These are phyloP conservation scores for Scortum barcoo DNA, from an alignment of 2,113 vertebrate species.

Conservation along the genomic window DNA sequence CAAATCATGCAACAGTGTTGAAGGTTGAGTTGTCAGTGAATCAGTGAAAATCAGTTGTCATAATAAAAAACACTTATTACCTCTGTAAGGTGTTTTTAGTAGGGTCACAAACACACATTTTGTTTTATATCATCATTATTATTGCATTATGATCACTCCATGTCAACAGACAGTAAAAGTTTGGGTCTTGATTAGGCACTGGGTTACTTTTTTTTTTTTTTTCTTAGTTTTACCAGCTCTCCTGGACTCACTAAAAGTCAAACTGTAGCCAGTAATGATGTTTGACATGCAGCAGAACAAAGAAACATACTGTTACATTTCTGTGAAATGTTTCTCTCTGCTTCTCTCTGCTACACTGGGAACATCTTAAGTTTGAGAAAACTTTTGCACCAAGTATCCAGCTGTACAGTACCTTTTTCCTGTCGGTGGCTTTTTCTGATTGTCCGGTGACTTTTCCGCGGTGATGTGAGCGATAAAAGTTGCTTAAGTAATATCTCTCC, in stretches of 20 bases:
- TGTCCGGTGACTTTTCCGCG: not conserved
- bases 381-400: not conserved
- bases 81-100: not conserved
- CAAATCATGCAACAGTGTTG: not conserved
- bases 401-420: constrained; percentile 28
- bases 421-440: not conserved
- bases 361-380: not conserved
- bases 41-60: not conserved
- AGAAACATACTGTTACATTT: not conserved
- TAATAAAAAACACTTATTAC: not conserved
- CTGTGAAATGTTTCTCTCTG: not conserved
- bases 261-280: not conserved
- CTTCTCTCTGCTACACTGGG: not conserved
- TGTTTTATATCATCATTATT: not conserved
- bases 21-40: not conserved
- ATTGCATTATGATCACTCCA: not conserved
- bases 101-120: not conserved
- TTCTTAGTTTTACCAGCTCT: not conserved
- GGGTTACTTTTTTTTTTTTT: too few species aligned
- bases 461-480: constrained; percentile 10
- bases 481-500: constrained; percentile 51
- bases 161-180: not conserved
- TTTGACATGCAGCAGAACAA: not conserved
- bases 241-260: not conserved
- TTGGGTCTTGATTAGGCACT: not conserved